Percentiles rank a stretch among this genome's conserved stretches.
Evolutionary conservation across 2,888 invertebrate species (phyloP).

Genomic region (Dione vanillae): DNA sequence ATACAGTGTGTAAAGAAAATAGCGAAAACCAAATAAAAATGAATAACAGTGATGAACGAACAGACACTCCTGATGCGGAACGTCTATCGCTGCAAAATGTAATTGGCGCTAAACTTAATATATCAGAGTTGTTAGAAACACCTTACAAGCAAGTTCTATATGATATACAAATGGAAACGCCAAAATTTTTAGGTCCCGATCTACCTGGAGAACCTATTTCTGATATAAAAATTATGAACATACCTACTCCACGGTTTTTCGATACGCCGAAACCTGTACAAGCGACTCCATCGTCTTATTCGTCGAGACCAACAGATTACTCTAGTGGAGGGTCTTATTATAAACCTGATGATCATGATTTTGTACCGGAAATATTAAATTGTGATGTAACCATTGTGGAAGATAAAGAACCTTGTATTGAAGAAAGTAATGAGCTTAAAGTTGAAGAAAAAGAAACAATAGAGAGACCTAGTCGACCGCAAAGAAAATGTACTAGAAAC

Average conservation of each 20-base stretch:
- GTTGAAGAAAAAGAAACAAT: slow-evolving; percentile 46
- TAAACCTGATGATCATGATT: slow-evolving; percentile 86
- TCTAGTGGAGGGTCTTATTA: slow-evolving; percentile 86
- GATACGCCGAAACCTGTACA: slow-evolving; percentile 67
- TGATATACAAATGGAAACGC: slow-evolving; percentile 82
- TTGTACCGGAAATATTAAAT: slow-evolving; percentile 61
- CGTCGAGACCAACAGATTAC: slow-evolving; percentile 83
- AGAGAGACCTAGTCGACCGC: slow-evolving; percentile 61
- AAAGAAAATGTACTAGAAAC: slow-evolving; percentile 75
- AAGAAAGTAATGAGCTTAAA: slow-evolving; percentile 45
- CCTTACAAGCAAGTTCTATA: slow-evolving; percentile 82
- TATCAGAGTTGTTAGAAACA: slow-evolving; percentile 82
- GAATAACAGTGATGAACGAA: slow-evolving; percentile 52
- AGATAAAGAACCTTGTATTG: slow-evolving; percentile 48
- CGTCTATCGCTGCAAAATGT: slow-evolving; percentile 71
- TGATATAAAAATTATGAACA: slow-evolving; percentile 83
- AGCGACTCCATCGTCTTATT: slow-evolving; percentile 75
- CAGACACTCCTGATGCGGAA: slow-evolving; percentile 75
- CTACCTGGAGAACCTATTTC: slow-evolving; percentile 74
- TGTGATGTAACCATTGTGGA: slow-evolving; percentile 52
- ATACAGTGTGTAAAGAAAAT: slow-evolving; percentile 45
- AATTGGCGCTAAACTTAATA: slow-evolving; percentile 74
- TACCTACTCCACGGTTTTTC: slow-evolving; percentile 84
- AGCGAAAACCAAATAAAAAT: slow-evolving; percentile 54
- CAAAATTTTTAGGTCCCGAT: slow-evolving; percentile 79